Conservation (phyloP, 2,888 invertebrate genomes). For the Saturnia japonica region DNA sequence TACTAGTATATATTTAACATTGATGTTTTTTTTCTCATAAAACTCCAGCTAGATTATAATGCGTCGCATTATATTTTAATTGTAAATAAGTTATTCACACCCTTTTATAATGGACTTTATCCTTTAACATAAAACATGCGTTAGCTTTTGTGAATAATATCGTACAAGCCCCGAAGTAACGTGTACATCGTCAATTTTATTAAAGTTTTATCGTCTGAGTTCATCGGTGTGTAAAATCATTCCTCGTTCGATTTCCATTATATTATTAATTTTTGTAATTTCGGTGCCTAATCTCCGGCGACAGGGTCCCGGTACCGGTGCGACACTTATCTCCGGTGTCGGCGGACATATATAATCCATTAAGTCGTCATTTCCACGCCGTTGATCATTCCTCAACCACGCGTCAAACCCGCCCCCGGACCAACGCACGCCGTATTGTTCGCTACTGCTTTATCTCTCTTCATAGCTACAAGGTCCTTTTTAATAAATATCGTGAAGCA, state of each 20-base stretch:
- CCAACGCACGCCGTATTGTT: slow-evolving; percentile 69
- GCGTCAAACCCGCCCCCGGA: slow-evolving; percentile 75
- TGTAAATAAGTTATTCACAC: background rate
- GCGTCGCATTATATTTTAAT: background rate
- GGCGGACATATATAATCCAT: slow-evolving; percentile 81
- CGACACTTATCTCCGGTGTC: slow-evolving; percentile 80
- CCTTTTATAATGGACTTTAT: background rate
- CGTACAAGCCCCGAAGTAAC: slow-evolving; percentile 43
- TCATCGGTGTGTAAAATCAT: slow-evolving; percentile 68
- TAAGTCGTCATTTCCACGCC: slow-evolving; percentile 81
- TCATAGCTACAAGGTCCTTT: slow-evolving; percentile 57
- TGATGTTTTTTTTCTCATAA: background rate
- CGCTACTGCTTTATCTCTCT: slow-evolving; percentile 75
- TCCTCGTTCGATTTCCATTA: slow-evolving; percentile 70
- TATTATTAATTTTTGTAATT: slow-evolving; percentile 78
- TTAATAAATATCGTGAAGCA: slow-evolving; percentile 42
- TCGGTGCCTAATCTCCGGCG: slow-evolving; percentile 74
- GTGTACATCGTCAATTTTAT: slow-evolving; percentile 47
- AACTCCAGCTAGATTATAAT: background rate
- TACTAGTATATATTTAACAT: background rate
- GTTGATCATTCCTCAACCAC: slow-evolving; percentile 80
- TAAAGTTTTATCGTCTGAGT: slow-evolving; percentile 51
- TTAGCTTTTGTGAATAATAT: slow-evolving; percentile 39
- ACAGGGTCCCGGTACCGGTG: slow-evolving; percentile 64
- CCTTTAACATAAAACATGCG: slow-evolving; percentile 11